Evolutionary conservation across 2,888 invertebrate species (phyloP), one percentile per base, ranked within the genome.

Genomic region (Cosmia trapezina): DNA sequence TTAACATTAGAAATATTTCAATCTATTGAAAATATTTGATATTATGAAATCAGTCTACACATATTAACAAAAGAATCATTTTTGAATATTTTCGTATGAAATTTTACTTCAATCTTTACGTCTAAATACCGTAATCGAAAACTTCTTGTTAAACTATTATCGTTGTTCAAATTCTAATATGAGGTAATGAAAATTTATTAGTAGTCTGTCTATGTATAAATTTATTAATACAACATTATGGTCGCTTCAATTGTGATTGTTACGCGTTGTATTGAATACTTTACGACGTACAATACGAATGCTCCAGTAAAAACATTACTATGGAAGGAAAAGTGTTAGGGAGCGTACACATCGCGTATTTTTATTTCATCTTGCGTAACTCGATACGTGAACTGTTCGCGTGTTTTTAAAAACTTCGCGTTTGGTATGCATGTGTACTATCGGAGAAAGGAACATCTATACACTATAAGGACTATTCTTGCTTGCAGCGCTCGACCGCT

Each of bases 91-190:
- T 85, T 80, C 80, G 33, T 83, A 78, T 45, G 62, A 53, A 56
- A 65, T 64, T 84, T 78, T 73, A 80, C 69, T 78, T 83, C 47
- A 51, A 66, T 47, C 37, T 71, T 64, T 69, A 66, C 64, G 62
- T 69, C 80, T 70, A 22, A 43, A 28, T 54, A 54, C 64, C 59
- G 63, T 70, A 80, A 73, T 80, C 62, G 56, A 66, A 74, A 73
- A 65, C 47, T 63, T 74, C 66, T 63, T 78, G 73, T 75, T 83
- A 80, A 63, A 65, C 9, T 83, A 84, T 80, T 81, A 68, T 83
- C 72, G 83, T 83, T 84, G 81, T 83, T 85, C 53, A 76, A 81
- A 83, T 78, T 81, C 41, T 85, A 78, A 65, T 75, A 83, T 12
- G 68, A 47, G n/a, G 53, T 82, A 75, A 57, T 70, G 2, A 68